phyloP scores from a whole-genome alignment of 2,888 invertebrate species.

The Epicampocera succincta region DNA sequence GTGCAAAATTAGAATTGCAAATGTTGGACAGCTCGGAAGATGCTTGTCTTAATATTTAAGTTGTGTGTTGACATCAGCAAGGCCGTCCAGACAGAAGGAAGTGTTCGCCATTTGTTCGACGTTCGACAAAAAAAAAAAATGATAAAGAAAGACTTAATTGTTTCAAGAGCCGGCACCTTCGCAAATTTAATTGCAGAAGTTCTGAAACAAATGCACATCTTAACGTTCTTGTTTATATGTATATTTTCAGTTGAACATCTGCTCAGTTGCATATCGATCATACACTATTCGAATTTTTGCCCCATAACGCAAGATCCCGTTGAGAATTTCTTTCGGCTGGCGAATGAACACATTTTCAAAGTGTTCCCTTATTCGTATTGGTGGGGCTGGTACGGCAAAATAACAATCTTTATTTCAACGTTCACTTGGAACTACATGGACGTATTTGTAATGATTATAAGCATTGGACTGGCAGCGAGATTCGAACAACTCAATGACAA shows the following conservation, averaged over 20 bases:
- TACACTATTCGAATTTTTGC: conserved; percentile 76
- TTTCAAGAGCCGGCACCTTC: too few relatives aligned
- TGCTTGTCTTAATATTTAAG: too few relatives aligned
- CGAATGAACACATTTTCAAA: conserved; percentile 76
- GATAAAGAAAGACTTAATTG: too few relatives aligned
- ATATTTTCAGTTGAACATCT: conserved; percentile 78
- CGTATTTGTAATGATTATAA: conserved; percentile 87
- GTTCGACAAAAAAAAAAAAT: too few relatives aligned
- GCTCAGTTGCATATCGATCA: conserved; percentile 76
- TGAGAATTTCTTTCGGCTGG: conserved; percentile 75
- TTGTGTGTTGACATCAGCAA: too few relatives aligned
- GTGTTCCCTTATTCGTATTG: conserved; percentile 73
- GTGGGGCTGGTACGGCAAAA: conserved; percentile 76
- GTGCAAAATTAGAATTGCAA: too few relatives aligned
- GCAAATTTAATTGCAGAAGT: too few relatives aligned
- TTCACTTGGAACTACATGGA: conserved; percentile 89
- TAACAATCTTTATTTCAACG: conserved; percentile 84
- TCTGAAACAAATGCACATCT: too few relatives aligned
- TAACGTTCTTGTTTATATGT: too few relatives aligned
- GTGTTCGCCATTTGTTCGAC: too few relatives aligned
- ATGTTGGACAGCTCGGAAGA: too few relatives aligned
- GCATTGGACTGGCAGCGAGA: conserved; percentile 86
- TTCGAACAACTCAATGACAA: conserved; percentile 85
- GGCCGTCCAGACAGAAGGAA: too few relatives aligned
- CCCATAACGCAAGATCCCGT: conserved; percentile 77